phyloP scores from a whole-genome alignment of 2,888 invertebrate species.

The Lasioglossum leucozonium region DNA sequence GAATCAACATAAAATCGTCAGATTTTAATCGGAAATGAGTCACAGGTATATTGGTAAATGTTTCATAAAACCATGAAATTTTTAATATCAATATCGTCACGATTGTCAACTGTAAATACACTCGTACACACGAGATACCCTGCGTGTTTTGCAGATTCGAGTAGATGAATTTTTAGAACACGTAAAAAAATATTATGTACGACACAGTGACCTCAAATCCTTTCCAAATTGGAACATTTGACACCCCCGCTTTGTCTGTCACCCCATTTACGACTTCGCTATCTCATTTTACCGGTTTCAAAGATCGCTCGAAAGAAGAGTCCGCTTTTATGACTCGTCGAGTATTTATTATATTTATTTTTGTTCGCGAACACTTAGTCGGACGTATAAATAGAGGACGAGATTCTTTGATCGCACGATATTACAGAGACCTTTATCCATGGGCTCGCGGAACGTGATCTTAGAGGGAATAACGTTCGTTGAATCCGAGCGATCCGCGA shows the following conservation, averaged over 20 bases:
- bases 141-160: neutral
- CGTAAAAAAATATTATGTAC: neutral
- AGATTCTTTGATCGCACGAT: constrained; percentile 42
- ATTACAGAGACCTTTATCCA: constrained; percentile 22
- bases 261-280: constrained; percentile 1
- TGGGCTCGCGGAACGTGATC: neutral
- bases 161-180: neutral
- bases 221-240: neutral
- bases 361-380: neutral
- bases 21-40: neutral
- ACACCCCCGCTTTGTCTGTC: neutral
- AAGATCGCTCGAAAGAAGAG: neutral
- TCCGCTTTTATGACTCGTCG: neutral
- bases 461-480: constrained; percentile 33
- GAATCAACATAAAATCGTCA: too few relatives aligned
- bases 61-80: too few relatives aligned
- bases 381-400: constrained; percentile 20
- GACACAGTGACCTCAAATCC: neutral
- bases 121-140: neutral
- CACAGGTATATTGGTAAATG: neutral
- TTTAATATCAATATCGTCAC: too few relatives aligned
- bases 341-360: constrained; percentile 5
- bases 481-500: neutral
- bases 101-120: neutral
- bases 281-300: neutral